A percentile compares a stretch with the other conserved stretches of the same genome.
Conservation (phyloP, 2,113 vertebrate genomes). For the Bungarus multicinctus region DNA sequence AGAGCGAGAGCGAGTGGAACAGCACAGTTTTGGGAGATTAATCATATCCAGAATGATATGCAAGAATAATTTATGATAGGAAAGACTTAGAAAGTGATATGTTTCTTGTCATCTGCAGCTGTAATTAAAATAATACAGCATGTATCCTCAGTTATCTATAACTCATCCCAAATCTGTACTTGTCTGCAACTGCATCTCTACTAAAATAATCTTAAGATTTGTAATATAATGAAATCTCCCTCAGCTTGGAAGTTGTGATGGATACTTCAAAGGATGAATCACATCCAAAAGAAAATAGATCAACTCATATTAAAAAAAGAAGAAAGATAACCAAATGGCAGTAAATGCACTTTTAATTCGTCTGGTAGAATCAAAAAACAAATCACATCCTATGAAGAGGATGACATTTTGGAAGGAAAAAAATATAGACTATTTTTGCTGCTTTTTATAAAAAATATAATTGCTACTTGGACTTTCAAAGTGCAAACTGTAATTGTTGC, state of each 20-base stretch:
- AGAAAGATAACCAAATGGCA: background rate
- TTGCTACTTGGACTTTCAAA: background rate
- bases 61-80: background rate
- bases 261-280: conserved; percentile 28
- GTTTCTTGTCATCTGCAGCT: background rate
- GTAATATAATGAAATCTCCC: background rate
- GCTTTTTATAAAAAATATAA: background rate
- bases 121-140: background rate
- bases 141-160: background rate
- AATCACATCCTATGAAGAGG: background rate
- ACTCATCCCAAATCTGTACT: background rate
- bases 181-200: background rate
- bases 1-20: too few species aligned
- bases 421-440: background rate
- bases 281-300: background rate
- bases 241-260: conserved; percentile 1
- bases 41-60: background rate
- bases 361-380: conserved; percentile 9
- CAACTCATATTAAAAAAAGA: background rate
- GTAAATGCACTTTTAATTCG: conserved; percentile 25
- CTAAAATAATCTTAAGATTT: background rate
- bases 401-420: background rate
- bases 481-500: background rate
- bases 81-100: background rate
- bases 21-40: background rate